These are phyloP conservation scores for Chloroceryle amazona DNA, from an alignment of 2,797 vertebrate species.

Conservation along the genomic window DNA sequence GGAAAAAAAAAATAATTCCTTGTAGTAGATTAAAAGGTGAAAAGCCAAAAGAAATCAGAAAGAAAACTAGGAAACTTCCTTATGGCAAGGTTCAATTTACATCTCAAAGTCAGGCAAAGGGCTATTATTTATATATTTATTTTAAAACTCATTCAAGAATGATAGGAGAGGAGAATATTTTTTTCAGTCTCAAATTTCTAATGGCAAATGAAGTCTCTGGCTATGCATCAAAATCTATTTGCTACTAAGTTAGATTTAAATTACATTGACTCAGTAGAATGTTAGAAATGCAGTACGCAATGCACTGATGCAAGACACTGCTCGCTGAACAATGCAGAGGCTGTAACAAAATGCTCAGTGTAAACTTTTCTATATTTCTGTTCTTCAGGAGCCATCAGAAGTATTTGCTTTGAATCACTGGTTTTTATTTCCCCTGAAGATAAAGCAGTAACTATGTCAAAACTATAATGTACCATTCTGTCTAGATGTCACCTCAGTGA, in stretches of 20 bases:
- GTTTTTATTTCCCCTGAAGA: neutral
- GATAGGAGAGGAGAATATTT: neutral
- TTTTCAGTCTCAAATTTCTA: neutral
- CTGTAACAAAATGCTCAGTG: neutral
- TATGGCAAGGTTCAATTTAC: neutral
- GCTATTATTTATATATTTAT: neutral
- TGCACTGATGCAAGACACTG: neutral
- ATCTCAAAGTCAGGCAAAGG: neutral
- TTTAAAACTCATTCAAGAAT: neutral
- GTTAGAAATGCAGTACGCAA: neutral
- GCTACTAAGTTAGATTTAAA: neutral
- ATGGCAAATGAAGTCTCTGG: neutral
- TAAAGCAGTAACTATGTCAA: neutral
- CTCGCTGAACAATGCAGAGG: neutral
- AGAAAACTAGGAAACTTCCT: slow-evolving; percentile 28
- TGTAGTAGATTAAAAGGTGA: slow-evolving; percentile 57
- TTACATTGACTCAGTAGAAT: neutral
- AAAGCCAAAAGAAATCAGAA: slow-evolving; percentile 49
- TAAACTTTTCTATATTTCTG: neutral
- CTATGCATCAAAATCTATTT: neutral
- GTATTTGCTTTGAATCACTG: neutral
- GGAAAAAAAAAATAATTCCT: slow-evolving; percentile 57
- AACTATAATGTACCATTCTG: neutral
- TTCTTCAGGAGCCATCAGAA: neutral
- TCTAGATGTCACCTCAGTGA: neutral